Conservation (phyloP, 2,113 vertebrate species). For the Platichthys stellatus region DNA sequence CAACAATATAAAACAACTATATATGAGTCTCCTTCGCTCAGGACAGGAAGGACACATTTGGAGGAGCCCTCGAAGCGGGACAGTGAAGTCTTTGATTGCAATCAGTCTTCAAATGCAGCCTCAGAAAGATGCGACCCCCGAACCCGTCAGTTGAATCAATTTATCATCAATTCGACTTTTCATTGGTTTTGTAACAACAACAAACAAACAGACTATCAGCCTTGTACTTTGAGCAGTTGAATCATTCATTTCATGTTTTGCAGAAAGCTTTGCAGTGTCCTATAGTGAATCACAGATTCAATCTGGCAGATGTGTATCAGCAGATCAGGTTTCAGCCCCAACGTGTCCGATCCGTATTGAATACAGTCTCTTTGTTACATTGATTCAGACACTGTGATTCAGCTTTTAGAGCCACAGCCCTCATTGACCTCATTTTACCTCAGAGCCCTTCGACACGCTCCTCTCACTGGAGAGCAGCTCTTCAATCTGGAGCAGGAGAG, state of each 20-base stretch:
- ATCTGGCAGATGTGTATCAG: not conserved
- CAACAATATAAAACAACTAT: too few species aligned
- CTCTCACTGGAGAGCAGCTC: not conserved
- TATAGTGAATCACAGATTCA: not conserved
- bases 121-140: too few species aligned
- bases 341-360: not conserved
- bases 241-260: not conserved
- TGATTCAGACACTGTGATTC: conserved; percentile 4
- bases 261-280: not conserved
- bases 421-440: not conserved
- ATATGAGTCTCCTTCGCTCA: too few species aligned
- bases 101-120: too few species aligned
- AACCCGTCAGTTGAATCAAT: too few species aligned
- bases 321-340: not conserved
- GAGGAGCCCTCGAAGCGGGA: too few species aligned
- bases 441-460: too few species aligned
- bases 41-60: too few species aligned
- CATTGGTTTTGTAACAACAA: not conserved
- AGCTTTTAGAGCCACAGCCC: not conserved
- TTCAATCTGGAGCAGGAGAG: not conserved
- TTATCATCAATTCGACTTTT: too few species aligned
- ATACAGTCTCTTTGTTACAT: not conserved
- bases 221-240: not conserved
- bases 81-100: too few species aligned
- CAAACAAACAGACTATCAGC: too few species aligned